Conservation (phyloP, 35 echinoderm and acorn worm species). For the Antedon bifida region DNA sequence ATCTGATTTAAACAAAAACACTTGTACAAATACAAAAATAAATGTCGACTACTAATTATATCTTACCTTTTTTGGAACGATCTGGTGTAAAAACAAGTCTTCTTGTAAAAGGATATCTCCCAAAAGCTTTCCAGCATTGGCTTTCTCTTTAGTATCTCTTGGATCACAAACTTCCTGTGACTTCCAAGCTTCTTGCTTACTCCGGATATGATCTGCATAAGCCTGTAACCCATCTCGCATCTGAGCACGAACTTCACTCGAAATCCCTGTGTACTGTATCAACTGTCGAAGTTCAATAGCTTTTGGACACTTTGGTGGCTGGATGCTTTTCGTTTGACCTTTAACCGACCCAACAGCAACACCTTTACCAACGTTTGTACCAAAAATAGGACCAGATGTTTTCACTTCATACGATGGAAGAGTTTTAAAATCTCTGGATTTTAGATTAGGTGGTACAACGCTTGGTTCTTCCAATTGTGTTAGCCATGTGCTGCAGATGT, state of each 20-base stretch:
- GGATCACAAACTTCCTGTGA: conserved; percentile 62
- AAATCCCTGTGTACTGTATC: conserved; percentile 54
- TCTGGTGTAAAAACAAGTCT: no score
- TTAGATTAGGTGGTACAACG: conserved; percentile 66
- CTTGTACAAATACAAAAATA: no score
- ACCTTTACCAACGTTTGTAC: conserved; percentile 75
- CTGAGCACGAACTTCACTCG: conserved; percentile 33
- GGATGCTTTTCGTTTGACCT: not conserved
- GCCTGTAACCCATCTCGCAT: conserved; percentile 58
- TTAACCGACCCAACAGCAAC: conserved; percentile 59
- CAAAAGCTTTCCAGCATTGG: conserved; percentile 67
- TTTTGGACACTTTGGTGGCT: conserved; percentile 50
- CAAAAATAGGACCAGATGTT: conserved; percentile 55
- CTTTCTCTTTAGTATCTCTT: conserved; percentile 61
- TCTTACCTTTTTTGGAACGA: no score
- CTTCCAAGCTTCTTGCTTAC: conserved; percentile 22
- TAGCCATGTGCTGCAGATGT: conserved; percentile 47
- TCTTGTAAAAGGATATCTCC: conserved; percentile 75
- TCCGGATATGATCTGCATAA: conserved; percentile 48
- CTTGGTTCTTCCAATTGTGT: conserved; percentile 55
- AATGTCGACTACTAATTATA: no score
- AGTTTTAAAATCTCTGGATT: conserved; percentile 58
- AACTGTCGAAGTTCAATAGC: conserved; percentile 74
- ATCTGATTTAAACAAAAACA: no score
- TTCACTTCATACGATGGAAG: conserved; percentile 51